These are phyloP conservation scores for Bambusicola thoracicus DNA, from an alignment of 2,113 vertebrate species.

Conservation along the genomic window DNA sequence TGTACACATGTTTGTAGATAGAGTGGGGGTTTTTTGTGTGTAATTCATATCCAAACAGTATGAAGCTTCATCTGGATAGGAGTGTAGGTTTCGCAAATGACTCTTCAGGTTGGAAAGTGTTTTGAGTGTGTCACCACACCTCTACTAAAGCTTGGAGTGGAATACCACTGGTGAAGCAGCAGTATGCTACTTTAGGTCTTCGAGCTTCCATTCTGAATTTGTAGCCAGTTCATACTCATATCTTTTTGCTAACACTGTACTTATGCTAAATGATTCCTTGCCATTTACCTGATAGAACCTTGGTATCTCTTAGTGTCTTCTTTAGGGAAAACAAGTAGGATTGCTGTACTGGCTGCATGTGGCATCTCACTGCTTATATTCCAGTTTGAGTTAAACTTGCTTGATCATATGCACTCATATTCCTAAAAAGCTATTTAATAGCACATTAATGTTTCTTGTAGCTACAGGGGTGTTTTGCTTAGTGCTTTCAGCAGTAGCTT, in stretches of 20 bases:
- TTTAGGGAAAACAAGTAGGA: not conserved
- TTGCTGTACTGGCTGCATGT: not conserved
- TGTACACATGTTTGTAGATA: rapidly evolving
- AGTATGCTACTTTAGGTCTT: not conserved
- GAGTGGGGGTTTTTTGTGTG: not conserved
- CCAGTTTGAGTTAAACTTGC: not conserved
- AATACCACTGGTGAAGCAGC: not conserved
- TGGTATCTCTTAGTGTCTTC: not conserved
- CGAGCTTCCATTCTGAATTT: not conserved
- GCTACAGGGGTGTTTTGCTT: not conserved
- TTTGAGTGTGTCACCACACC: not conserved
- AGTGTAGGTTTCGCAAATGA: not conserved
- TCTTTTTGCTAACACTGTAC: not conserved
- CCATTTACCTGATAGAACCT: not conserved
- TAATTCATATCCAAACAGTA: not conserved
- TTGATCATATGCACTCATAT: not conserved
- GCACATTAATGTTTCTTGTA: not conserved
- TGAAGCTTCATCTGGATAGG: not conserved
- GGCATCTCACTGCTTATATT: not conserved
- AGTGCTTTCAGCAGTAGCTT: not conserved
- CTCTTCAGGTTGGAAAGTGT: not conserved
- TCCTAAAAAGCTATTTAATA: not conserved
- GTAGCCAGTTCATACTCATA: not conserved
- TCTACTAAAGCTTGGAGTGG: not conserved
- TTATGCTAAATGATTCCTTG: not conserved